Base-by-base conservation (phyloP, 2,113 vertebrate species). In the Channa maculata region DNA sequence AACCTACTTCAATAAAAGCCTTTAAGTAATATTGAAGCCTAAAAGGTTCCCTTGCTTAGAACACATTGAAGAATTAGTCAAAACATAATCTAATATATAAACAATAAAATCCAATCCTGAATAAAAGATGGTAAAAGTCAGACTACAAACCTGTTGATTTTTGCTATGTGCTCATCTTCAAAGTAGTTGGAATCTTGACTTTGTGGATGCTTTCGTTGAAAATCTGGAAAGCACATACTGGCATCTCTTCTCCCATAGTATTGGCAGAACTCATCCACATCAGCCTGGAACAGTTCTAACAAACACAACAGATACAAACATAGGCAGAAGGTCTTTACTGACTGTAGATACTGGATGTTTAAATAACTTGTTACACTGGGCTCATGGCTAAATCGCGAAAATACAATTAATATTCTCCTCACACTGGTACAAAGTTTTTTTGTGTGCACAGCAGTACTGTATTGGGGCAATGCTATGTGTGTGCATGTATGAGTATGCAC, bases 251-350 rank as follows among this genome's bases (percentile, higher is more conserved):
- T 96, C 80, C 96, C 93, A 80, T 98, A 96, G 90, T 97, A 96
- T 87, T 96, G 98, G 92, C 98, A 99, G 94, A 99, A 99, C 84
- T 98, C 97, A 78, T 99, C 97, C 79, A 96, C 96, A 84, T 97
- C 96, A 37, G 96, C 98, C 94, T 98, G 98, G 91, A 98, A 96
- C 71, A 98, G 95, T 92, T 98, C 98, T 99, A 92, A 77, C 86
- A 94, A 92, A 92, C 65, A 89, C 67, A 90, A 88, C 69, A 92
- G 89, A 94, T 38, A 91, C 71, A 93, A 13, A 82, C 69, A 93
- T 5, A 69, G 57, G 89, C 84, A 93, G 84, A 89, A 74, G 79
- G 59, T 92, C 83, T 93, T 79, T 39, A 60, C 72, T 84, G 63
- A 59, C n/a, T 62, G 50, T 65, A 75, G 33, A 83, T 51, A 43